phyloP scores from a whole-genome alignment of 2,113 vertebrate species.

The Oxyruncus cristatus region DNA sequence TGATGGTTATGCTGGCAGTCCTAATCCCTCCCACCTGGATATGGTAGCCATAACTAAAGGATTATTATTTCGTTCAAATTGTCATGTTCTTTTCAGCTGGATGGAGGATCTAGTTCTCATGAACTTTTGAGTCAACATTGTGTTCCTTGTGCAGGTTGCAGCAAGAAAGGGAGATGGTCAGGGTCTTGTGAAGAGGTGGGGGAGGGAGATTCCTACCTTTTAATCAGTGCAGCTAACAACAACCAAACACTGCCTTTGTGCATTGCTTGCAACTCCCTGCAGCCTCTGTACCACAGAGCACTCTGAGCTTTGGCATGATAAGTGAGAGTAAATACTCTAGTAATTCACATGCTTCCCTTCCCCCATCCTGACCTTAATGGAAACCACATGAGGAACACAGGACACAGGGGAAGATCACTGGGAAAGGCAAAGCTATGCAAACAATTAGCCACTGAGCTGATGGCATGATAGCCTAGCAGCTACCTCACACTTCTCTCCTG shows the following conservation, averaged over 20 bases:
- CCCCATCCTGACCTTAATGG: not conserved
- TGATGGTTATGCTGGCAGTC: not conserved
- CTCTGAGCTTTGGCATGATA: not conserved
- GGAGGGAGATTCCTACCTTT: not conserved
- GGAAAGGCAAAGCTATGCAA: not conserved
- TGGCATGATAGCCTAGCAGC: not conserved
- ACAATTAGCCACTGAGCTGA: not conserved
- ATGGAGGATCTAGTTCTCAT: not conserved
- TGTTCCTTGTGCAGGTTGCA: not conserved
- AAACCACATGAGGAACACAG: conserved; percentile 13
- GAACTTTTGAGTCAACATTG: not conserved
- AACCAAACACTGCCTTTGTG: not conserved
- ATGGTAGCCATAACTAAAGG: not conserved
- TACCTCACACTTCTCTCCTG: not conserved
- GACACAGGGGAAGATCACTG: not conserved
- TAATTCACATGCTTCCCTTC: conserved; percentile 9
- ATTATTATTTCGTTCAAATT: not conserved
- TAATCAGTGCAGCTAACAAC: not conserved
- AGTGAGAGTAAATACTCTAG: not conserved
- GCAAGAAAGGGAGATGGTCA: not conserved
- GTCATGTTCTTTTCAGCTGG: not conserved
- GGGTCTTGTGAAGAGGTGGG: not conserved
- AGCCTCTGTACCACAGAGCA: not conserved
- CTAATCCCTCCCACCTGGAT: not conserved
- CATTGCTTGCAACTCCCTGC: not conserved